These are phyloP conservation scores for Dreissena polymorpha DNA, from an alignment of 1,140 invertebrate species.

Conservation along the genomic window DNA sequence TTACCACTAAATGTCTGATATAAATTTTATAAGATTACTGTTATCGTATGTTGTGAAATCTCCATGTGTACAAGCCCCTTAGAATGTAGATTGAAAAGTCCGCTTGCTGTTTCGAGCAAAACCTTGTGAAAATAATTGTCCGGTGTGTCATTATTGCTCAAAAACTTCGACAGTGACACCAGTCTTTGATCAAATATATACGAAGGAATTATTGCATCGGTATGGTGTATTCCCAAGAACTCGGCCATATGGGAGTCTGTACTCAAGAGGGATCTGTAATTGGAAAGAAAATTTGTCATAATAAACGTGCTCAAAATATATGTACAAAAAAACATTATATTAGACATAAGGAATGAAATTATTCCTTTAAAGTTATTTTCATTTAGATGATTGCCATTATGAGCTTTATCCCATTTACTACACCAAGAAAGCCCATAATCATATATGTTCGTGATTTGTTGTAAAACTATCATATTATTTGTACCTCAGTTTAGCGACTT, in stretches of 20 bases:
- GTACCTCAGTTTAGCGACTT: conserved; percentile 48
- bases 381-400: no score
- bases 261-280: conserved; percentile 27
- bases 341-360: no score
- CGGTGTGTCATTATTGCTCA: not conserved
- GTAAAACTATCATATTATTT: no score
- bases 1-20: not conserved
- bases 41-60: conserved; percentile 11
- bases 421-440: no score
- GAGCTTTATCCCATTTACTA: no score
- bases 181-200: conserved; percentile 39
- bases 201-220: conserved; percentile 34
- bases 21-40: conserved; percentile 14
- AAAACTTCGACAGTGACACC: not conserved
- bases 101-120: not conserved
- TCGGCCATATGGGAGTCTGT: conserved; percentile 27
- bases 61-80: conserved; percentile 52
- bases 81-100: conserved; percentile 13
- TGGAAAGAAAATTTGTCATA: no score
- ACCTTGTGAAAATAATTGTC: not conserved
- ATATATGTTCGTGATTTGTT: no score
- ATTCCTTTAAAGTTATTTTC: no score
- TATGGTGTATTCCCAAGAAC: conserved; percentile 47
- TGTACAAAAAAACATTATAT: no score
- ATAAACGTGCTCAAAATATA: no score